These are phyloP conservation scores for Saxicola maurus DNA, from an alignment of 2,797 vertebrate species.

Conservation along the genomic window DNA sequence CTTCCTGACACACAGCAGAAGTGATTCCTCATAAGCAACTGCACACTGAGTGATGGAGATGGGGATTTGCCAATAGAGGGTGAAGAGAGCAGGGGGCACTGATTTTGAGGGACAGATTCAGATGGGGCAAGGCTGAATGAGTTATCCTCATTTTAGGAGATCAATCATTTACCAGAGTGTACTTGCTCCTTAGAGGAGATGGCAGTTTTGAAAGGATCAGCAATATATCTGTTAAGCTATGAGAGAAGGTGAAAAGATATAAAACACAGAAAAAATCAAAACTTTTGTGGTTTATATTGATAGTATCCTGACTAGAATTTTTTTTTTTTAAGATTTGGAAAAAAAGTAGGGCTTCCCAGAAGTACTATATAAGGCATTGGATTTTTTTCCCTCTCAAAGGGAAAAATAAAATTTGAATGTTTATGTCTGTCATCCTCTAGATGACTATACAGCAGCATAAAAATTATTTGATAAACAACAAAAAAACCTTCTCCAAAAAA, in stretches of 20 bases:
- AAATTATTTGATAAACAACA: background rate
- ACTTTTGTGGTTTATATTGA: background rate
- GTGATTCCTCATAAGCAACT: background rate
- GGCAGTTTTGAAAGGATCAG: background rate
- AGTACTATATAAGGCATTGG: background rate
- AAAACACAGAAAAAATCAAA: background rate
- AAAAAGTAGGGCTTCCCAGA: background rate
- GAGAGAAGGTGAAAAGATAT: background rate
- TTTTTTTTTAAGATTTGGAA: background rate
- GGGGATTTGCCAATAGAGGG: background rate
- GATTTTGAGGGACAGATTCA: background rate
- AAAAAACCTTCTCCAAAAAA: fast-evolving
- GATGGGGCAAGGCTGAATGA: background rate
- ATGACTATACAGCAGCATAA: background rate
- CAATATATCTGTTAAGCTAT: background rate
- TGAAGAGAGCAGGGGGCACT: background rate
- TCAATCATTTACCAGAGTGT: background rate
- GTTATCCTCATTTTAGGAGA: background rate
- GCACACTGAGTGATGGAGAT: background rate
- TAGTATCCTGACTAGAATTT: background rate
- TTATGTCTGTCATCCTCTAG: background rate
- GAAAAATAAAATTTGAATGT: background rate
- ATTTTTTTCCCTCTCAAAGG: background rate
- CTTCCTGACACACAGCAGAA: background rate
- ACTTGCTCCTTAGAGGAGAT: background rate